Base-by-base conservation (phyloP, 2,888 invertebrate genomes). In the Hirtodrosophila alboralis region DNA sequence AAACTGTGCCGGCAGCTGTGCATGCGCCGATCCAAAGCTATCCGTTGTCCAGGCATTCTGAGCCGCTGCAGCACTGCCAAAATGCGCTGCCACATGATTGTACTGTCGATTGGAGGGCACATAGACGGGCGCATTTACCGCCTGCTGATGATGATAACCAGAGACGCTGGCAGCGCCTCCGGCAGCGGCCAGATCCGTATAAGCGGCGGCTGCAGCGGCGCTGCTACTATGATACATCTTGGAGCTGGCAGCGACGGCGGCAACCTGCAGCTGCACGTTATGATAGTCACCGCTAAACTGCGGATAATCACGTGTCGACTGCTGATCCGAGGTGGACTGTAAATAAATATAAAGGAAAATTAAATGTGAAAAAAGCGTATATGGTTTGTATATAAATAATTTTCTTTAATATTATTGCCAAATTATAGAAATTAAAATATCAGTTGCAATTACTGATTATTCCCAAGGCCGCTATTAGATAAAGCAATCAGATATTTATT, bases 31-130 rank as follows among this genome's bases (percentile, higher is more conserved):
- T 4, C 90, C 88, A 64, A 91, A 90, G 64, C 92, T 77, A 85
- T 92, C 84, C 81, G 90, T 86, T 0, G 91, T 90, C 91, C 91
- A 91, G n/a, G 90, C 91, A 60, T 90, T 91, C 65, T 91, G 91
- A 16, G 88, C 90, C 33, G 88, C 90, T 47, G 88, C 90, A 33
- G 89, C 90, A 45, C 87, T 90, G 23, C 90, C 87, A 66, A 91
- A 91, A 58, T 91, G 91, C 5, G 91, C 88, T 65, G 92, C 81
- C 37, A 90, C 90, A 89, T 92, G 88, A 86, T 92, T 90, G 87
- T 92, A 90, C 65, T 91, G 91, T 49, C 93, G 92, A 68, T 93
- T 93, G 26, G 94, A 93, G 30, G 94, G 94, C 60, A 94, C 94
- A 90, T 94, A 94, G 36, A 94, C 94, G 3, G 94, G 94, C 1